Evolutionary conservation across 2,113 vertebrate species (phyloP).

Genomic region (Crotalus viridis): DNA sequence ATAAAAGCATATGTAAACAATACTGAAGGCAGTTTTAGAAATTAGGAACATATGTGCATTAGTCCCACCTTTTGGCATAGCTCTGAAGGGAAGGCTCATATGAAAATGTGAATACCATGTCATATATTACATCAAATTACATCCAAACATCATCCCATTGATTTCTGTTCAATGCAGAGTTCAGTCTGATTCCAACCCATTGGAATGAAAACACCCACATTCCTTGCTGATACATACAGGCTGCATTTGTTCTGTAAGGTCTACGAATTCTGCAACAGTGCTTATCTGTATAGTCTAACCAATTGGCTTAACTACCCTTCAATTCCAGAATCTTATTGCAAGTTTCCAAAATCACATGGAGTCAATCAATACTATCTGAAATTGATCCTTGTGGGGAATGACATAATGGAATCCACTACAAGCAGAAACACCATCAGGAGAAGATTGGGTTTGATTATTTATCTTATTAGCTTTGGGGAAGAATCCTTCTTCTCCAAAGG

Average conservation of each 20-base stretch:
- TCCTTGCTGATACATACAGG: not conserved
- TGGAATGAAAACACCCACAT: not conserved
- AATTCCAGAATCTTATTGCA: slow-evolving; percentile 32
- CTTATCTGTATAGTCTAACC: slow-evolving; percentile 37
- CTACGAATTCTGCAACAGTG: not conserved
- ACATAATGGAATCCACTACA: not conserved
- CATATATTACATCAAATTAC: not conserved
- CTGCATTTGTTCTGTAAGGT: not conserved
- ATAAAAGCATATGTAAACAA: not conserved
- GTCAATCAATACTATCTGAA: not conserved
- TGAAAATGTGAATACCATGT: not conserved
- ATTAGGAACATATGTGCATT: not conserved
- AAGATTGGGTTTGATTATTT: not conserved
- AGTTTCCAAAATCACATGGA: not conserved
- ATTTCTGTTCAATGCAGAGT: not conserved
- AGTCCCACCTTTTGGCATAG: not conserved
- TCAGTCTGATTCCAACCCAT: not conserved
- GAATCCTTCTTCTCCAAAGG: not conserved
- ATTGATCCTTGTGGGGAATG: not conserved
- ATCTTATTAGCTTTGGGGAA: not conserved
- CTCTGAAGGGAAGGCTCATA: not conserved
- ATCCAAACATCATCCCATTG: not conserved
- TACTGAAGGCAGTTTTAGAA: not conserved
- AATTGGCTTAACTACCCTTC: slow-evolving; percentile 42
- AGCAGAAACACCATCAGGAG: not conserved